Evolutionary conservation across 2,888 invertebrate species (phyloP), one percentile per base, ranked within the genome.

Genomic region (Harpagoxenus sublaevis): DNA sequence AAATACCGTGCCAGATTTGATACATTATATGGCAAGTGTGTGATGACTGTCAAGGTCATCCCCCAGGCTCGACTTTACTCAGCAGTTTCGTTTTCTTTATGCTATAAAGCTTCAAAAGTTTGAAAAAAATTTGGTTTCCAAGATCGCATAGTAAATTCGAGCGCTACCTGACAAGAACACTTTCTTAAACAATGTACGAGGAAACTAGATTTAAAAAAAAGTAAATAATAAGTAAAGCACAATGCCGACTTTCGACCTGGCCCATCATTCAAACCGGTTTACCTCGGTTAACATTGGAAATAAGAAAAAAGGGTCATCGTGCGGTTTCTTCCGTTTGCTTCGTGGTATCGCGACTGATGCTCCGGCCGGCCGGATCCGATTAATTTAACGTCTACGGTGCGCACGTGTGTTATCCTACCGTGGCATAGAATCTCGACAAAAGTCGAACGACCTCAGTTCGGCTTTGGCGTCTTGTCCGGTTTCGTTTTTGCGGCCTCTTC

Each of bases 231-330:
- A 9, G 53, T 45, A 35, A 82, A 48, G 18, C 12, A 39, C 57
- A 65, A 70, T 68, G 70, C 45, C 48, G 74, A 81, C 63, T 81
- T 86, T 75, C 77, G 83, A 82, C 63, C 66, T 81, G 71, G 75
- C 9, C 35, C 86, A 81, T 83, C 79, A 63, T 86, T 60, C 65
- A 90, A 89, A 89, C 90, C 90, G 89, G 89, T 89, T 89, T 88
- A 62, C 70, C 86, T 82, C 68, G 85, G 71, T 83, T 65, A 84
- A 82, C 63, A 71, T 87, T 83, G 77, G 82, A 84, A 78, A 82
- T 28, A 82, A 85, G 51, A 84, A 87, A 84, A 84, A 83, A 84
- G 57, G 66, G 79, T 62, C 51, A 23, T 45, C 62, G 28, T 63
- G 78, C 74, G 66, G 78, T 55, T 63, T 77, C 73, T 75, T 73